Evolutionary conservation across 1,140 invertebrate genomes (phyloP).

Genomic region (Halesus radiatus): DNA sequence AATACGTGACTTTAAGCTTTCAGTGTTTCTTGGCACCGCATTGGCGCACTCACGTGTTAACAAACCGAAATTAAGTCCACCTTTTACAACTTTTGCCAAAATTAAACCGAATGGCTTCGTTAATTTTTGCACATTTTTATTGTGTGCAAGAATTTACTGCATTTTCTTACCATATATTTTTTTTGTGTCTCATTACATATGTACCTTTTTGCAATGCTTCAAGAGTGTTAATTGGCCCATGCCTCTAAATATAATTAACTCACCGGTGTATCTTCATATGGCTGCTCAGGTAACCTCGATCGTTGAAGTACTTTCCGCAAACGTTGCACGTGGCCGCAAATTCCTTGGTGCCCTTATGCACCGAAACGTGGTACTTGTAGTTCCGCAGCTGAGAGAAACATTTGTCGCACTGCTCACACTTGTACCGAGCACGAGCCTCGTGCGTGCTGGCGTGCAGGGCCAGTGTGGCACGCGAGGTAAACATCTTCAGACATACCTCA

Average conservation of each 20-base stretch:
- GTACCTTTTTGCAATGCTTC: too few species aligned
- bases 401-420: slow-evolving; percentile 83
- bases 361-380: slow-evolving; percentile 82
- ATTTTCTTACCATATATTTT: too few species aligned
- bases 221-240: too few species aligned
- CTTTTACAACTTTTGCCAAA: too few species aligned
- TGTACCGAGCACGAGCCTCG: slow-evolving; percentile 71
- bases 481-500: slow-evolving; percentile 58
- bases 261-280: slow-evolving; percentile 84
- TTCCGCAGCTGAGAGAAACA: slow-evolving; percentile 84
- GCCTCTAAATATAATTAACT: background rate
- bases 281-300: slow-evolving; percentile 82
- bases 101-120: too few species aligned
- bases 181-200: too few species aligned
- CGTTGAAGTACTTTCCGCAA: slow-evolving; percentile 84
- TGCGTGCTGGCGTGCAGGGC: slow-evolving; percentile 58
- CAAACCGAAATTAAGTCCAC: too few species aligned
- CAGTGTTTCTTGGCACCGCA: too few species aligned
- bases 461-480: slow-evolving; percentile 56
- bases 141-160: too few species aligned
- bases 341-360: slow-evolving; percentile 82
- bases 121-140: too few species aligned
- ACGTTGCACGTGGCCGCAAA: slow-evolving; percentile 82
- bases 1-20: too few species aligned
- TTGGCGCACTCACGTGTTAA: too few species aligned